Percentiles rank a stretch among this genome's conserved stretches.
phyloP scores from a whole-genome alignment of 1,140 invertebrate genomes.

The Laupala kohalensis region DNA sequence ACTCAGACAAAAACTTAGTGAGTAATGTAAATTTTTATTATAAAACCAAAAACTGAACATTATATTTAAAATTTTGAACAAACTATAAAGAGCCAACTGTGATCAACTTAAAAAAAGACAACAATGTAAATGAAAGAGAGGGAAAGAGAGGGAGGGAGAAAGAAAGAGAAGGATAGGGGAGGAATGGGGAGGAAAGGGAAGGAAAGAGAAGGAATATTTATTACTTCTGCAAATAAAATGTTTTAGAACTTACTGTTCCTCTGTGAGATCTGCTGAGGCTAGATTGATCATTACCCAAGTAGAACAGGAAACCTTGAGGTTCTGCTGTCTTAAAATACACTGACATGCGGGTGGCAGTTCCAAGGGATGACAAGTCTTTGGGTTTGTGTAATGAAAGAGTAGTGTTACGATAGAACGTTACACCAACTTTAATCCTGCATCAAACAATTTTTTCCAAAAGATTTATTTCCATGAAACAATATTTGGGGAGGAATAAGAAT shows the following conservation, averaged over 20 bases:
- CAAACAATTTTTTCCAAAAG: not conserved
- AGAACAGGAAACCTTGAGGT: conserved; percentile 70
- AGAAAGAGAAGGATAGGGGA: no score
- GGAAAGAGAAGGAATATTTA: no score
- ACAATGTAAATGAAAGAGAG: no score
- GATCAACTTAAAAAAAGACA: no score
- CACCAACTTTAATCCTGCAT: conserved; percentile 59
- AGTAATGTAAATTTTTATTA: no score
- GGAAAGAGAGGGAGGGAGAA: no score
- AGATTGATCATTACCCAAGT: conserved; percentile 76
- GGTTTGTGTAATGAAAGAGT: conserved; percentile 76
- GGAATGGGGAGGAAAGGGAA: no score
- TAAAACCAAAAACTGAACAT: no score
- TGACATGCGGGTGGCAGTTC: conserved; percentile 74
- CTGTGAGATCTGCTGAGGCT: conserved; percentile 40
- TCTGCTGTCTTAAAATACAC: conserved; percentile 73
- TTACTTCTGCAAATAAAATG: not conserved
- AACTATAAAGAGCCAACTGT: no score
- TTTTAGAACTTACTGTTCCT: conserved; percentile 23
- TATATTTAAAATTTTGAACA: no score
- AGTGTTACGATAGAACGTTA: conserved; percentile 70
- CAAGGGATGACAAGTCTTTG: conserved; percentile 61
- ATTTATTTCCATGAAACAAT: not conserved
- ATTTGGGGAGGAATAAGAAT: not conserved
- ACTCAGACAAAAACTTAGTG: no score